Base-by-base conservation (phyloP, 53 echinoderm and acorn worm species). In the Mesocentrotus franciscanus region DNA sequence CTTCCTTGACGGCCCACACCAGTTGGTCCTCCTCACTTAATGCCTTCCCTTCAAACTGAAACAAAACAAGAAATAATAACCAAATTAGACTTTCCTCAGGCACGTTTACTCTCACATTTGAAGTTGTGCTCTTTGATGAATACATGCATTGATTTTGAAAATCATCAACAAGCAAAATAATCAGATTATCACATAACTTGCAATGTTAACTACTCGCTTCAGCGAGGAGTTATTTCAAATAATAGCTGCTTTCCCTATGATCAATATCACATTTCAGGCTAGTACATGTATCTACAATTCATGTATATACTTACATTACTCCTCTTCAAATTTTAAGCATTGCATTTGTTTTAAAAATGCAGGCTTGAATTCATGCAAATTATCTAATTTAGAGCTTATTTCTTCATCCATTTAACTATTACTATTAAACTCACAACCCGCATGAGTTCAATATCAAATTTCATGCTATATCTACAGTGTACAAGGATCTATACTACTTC, bases 1-100 rank as follows among this genome's bases (percentile, higher is more conserved):
- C 97, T 85, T 97, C 97, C 68, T 96, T 91, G 34, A 96, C 94
- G 8, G 97, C 97, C 97, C 97, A 97, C 39, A 96, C 97, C n/a
- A 97, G 78, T 93, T 96, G 97, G 70, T 97, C 96, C 61, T 97
- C 97, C 29, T 95, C 94, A 39, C 85, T 94, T 36, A 94, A 7
- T 32, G 20, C 64, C 1, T 30, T 61, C 1, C 62, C 85, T 29
- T 94, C 95, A 94, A 94, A 94, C 95, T 94, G 87, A 49, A 61
- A 61, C 30, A 29, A 92, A 71, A 92, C 9, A 18, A 66, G 20
- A 91, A 91, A 35, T 10, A 24, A 91, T 39, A 66, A 18, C 91
- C 35, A 4, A 62, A 12, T 87, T 87, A 87, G 26, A 72, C 26
- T 8, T 72, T 62, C 62, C 14, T 62, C 3, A 49, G 49, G 6